These are phyloP conservation scores for Thunnus albacares DNA, from an alignment of 2,797 vertebrate genomes.

Conservation along the genomic window DNA sequence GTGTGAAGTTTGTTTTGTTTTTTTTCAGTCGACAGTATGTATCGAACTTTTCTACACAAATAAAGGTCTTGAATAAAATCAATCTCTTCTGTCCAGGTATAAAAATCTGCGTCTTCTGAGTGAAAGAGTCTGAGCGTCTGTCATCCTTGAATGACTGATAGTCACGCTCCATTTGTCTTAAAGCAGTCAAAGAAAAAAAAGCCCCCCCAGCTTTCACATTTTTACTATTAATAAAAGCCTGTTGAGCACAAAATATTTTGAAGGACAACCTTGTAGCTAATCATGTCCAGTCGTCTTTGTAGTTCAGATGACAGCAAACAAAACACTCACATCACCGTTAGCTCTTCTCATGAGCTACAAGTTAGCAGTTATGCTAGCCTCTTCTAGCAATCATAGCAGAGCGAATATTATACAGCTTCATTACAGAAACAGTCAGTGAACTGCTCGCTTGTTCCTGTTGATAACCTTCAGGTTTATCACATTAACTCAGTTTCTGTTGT, in stretches of 20 bases:
- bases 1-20: no score
- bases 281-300: neutral
- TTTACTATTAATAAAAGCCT: neutral
- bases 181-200: no score
- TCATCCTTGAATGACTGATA: no score
- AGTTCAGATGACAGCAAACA: no score
- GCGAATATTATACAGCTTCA: neutral
- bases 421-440: neutral
- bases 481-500: neutral
- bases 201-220: no score
- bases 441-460: neutral
- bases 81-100: neutral
- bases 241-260: slow-evolving; percentile 3
- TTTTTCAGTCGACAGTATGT: neutral
- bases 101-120: no score
- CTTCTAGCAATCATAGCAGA: neutral
- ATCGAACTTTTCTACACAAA: neutral
- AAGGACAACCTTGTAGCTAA: slow-evolving; percentile 20
- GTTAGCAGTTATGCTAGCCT: neutral
- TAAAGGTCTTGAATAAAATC: neutral
- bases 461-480: neutral
- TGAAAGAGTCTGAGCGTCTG: no score
- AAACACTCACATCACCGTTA: slow-evolving; percentile 1
- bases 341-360: neutral
- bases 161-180: no score